These are phyloP conservation scores for Herminia tarsipennalis DNA, from an alignment of 2,888 invertebrate genomes.

Conservation along the genomic window DNA sequence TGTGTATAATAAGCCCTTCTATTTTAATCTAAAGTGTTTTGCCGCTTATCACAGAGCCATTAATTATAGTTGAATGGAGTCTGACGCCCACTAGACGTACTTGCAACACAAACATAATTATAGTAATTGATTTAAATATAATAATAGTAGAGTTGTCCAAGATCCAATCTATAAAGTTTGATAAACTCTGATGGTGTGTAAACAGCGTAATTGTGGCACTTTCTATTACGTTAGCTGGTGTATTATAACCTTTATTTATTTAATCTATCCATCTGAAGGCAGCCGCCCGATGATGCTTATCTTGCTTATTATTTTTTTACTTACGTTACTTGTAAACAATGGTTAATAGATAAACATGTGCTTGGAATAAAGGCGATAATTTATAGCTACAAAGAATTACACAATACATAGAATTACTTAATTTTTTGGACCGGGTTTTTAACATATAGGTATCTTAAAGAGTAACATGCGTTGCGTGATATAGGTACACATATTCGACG, in stretches of 20 bases:
- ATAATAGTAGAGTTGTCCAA: slow-evolving; percentile 65
- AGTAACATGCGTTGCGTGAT: too few relatives aligned
- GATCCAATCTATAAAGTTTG: slow-evolving; percentile 63
- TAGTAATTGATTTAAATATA: slow-evolving; percentile 82
- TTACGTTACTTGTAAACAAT: slow-evolving; percentile 37
- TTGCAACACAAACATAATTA: slow-evolving; percentile 71
- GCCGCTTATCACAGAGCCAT: slow-evolving; percentile 74
- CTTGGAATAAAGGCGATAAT: slow-evolving; percentile 20
- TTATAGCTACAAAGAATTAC: slow-evolving; percentile 6
- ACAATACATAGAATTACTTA: not conserved
- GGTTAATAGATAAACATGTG: slow-evolving; percentile 34
- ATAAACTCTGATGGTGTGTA: slow-evolving; percentile 64
- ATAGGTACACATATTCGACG: too few relatives aligned
- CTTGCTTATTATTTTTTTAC: slow-evolving; percentile 44
- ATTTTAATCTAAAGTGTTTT: slow-evolving; percentile 80
- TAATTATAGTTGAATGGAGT: slow-evolving; percentile 70
- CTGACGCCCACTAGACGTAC: slow-evolving; percentile 67
- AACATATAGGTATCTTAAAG: too few relatives aligned
- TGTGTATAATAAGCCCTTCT: slow-evolving; percentile 65
- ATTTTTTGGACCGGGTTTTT: not conserved
- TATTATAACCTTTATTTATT: slow-evolving; percentile 28
- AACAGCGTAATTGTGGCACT: slow-evolving; percentile 64
- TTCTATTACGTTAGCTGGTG: slow-evolving; percentile 19
- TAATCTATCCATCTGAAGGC: slow-evolving; percentile 30
- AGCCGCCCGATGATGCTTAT: slow-evolving; percentile 40